A percentile compares a stretch with the other conserved stretches of the same genome.
Evolutionary conservation across 1,140 invertebrate genomes (phyloP).

Genomic region (Meloidogyne hapla): DNA sequence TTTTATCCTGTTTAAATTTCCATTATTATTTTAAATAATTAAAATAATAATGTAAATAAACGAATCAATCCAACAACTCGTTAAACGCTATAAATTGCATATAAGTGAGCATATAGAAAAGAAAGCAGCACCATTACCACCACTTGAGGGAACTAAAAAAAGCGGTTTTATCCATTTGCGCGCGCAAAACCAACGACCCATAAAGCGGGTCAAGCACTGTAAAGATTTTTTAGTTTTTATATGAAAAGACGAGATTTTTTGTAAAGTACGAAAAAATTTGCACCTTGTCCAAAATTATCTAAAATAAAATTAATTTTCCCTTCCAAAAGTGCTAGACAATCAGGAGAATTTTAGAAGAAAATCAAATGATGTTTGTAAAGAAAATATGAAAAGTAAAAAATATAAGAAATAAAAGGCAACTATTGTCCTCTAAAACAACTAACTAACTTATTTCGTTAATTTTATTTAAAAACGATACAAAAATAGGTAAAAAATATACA

Average conservation of each 20-base stretch:
- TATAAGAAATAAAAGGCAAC: too few relatives aligned
- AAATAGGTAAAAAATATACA: too few relatives aligned
- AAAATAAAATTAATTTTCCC: too few relatives aligned
- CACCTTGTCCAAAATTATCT: too few relatives aligned
- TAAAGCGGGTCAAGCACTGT: background rate
- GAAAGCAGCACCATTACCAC: background rate
- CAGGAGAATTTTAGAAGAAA: too few relatives aligned
- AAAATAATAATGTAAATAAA: background rate
- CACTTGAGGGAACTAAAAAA: background rate
- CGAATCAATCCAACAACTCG: background rate
- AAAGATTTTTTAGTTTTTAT: slow-evolving; percentile 1
- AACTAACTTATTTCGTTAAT: too few relatives aligned
- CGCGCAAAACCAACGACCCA: slow-evolving; percentile 2
- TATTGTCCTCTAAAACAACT: too few relatives aligned
- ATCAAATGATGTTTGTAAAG: too few relatives aligned
- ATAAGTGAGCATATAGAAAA: background rate
- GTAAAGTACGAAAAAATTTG: background rate
- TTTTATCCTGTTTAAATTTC: background rate
- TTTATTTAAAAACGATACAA: too few relatives aligned
- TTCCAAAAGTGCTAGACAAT: too few relatives aligned
- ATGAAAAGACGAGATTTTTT: background rate
- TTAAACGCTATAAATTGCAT: background rate
- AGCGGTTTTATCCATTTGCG: background rate
- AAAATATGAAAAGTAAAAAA: too few relatives aligned
- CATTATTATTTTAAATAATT: background rate